These are phyloP conservation scores for Poeciliopsis presidionis DNA, from an alignment of 2,797 vertebrate genomes.

Conservation along the genomic window DNA sequence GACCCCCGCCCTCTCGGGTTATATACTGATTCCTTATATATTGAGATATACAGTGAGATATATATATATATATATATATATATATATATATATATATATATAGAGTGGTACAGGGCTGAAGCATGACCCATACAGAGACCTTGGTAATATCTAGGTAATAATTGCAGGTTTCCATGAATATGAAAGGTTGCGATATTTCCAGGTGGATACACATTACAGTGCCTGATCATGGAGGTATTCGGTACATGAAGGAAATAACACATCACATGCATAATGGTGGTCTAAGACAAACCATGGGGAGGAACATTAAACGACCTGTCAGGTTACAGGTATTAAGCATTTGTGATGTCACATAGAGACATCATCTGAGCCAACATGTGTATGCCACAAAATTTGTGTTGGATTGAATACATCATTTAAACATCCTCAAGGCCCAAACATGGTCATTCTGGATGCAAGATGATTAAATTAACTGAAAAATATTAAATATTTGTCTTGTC, in stretches of 20 bases:
- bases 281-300: not conserved
- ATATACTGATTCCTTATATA: no score
- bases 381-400: not conserved
- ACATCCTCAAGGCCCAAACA: not conserved
- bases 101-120: not conserved
- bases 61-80: no score
- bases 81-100: no score
- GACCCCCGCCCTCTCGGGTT: no score
- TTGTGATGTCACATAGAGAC: not conserved
- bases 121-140: no score
- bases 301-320: not conserved
- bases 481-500: conserved; percentile 30
- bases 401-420: not conserved
- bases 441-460: conserved; percentile 7
- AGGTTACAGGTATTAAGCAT: not conserved
- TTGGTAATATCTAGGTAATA: not conserved
- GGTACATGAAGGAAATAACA: not conserved
- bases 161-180: not conserved
- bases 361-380: not conserved
- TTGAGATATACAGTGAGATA: no score
- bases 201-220: not conserved
- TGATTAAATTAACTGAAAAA: conserved; percentile 21
- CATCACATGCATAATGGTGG: not conserved
- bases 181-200: not conserved
- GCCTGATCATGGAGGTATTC: not conserved